A percentile compares a stretch with the other conserved stretches of the same genome.
These are phyloP conservation scores for Erythrolamprus reginae DNA, from an alignment of 2,113 vertebrate species.

Conservation along the genomic window DNA sequence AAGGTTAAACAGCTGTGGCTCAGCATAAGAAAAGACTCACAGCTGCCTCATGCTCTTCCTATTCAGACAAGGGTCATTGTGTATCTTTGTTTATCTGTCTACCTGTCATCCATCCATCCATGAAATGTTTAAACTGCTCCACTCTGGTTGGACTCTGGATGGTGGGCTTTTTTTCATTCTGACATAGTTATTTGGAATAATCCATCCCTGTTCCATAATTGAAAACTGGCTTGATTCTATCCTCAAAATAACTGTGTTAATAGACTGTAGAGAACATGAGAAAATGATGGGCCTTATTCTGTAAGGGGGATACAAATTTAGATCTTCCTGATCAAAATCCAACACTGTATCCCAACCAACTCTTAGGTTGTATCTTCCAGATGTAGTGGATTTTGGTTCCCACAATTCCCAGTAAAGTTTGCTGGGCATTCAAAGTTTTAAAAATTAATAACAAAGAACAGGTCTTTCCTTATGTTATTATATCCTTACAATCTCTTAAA, in stretches of 20 bases:
- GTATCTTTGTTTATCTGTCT: neutral
- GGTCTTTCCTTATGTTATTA: neutral
- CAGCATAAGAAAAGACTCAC: neutral
- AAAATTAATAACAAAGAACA: neutral
- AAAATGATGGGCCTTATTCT: no score
- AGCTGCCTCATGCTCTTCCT: neutral
- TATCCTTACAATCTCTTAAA: neutral
- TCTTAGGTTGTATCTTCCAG: neutral
- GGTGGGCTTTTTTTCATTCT: neutral
- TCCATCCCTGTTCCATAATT: neutral
- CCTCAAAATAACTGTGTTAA: neutral
- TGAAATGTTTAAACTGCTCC: neutral
- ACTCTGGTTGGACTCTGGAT: neutral
- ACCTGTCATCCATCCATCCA: neutral
- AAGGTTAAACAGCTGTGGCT: neutral
- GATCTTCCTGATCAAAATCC: neutral
- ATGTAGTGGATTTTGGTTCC: neutral
- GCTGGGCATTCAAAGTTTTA: neutral
- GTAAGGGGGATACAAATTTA: neutral
- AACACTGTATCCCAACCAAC: neutral
- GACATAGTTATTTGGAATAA: neutral
- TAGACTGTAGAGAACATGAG: no score
- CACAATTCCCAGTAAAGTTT: neutral
- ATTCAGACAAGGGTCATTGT: neutral
- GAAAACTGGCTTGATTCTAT: neutral